A percentile compares a stretch with the other conserved stretches of the same genome.
Evolutionary conservation across 2,797 vertebrate species (phyloP).

Genomic region (Hybognathus amarus): DNA sequence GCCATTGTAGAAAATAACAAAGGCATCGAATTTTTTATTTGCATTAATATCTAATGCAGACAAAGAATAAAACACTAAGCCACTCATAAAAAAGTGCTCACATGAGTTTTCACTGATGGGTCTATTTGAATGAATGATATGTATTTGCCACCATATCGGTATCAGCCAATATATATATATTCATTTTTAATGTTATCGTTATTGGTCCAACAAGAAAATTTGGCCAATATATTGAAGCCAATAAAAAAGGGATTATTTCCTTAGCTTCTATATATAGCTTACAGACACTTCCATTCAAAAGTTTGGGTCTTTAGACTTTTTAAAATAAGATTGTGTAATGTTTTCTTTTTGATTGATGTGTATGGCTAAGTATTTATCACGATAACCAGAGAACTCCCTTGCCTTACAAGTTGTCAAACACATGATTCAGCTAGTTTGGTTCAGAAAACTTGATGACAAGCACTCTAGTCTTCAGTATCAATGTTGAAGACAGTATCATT

Average conservation of each 20-base stretch:
- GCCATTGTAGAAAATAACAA: background rate
- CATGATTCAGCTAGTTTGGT: background rate
- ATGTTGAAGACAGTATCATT: background rate
- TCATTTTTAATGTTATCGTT: too few species aligned
- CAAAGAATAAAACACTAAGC: background rate
- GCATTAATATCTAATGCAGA: background rate
- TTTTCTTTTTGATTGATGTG: background rate
- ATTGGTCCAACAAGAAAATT: too few species aligned
- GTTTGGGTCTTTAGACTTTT: background rate
- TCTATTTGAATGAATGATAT: background rate
- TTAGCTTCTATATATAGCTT: background rate
- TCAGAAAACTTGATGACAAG: background rate
- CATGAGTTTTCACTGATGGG: background rate
- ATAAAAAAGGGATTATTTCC: too few species aligned
- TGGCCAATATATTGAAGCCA: too few species aligned
- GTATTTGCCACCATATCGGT: too few species aligned
- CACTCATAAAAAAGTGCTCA: background rate
- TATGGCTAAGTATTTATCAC: background rate
- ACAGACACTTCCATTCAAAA: background rate
- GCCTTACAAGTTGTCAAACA: conserved; percentile 1
- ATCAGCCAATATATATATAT: too few species aligned
- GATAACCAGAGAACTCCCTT: background rate
- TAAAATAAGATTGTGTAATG: background rate
- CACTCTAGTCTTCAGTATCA: background rate
- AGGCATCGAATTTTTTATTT: background rate